These are phyloP conservation scores for Protophormia terraenovae DNA, from an alignment of 2,888 invertebrate species.

Conservation along the genomic window DNA sequence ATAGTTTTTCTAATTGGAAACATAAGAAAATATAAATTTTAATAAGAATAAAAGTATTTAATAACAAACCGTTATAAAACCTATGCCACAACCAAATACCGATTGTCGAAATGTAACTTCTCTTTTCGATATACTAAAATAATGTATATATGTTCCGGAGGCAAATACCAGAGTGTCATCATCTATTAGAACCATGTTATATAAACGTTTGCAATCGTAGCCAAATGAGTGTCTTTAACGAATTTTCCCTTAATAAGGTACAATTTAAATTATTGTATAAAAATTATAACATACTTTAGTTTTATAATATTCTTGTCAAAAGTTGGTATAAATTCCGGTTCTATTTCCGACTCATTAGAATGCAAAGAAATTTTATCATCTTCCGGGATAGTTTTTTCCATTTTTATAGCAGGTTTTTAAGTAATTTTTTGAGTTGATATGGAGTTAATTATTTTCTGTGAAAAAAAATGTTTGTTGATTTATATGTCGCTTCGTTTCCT, in stretches of 20 bases:
- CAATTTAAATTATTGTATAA: neutral
- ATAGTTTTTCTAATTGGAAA: constrained; percentile 84
- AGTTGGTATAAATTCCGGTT: constrained; percentile 67
- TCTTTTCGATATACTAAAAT: constrained; percentile 86
- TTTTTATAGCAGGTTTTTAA: constrained; percentile 41
- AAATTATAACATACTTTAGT: constrained; percentile 71
- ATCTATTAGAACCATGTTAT: constrained; percentile 90
- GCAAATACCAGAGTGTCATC: constrained; percentile 88
- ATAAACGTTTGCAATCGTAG: constrained; percentile 90
- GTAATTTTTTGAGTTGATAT: neutral
- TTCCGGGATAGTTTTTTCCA: constrained; percentile 62
- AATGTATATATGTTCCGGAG: constrained; percentile 91
- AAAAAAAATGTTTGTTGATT: constrained; percentile 57
- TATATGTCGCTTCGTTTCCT: constrained; percentile 68
- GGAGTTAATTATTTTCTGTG: constrained; percentile 24
- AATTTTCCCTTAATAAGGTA: neutral
- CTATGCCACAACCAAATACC: constrained; percentile 90
- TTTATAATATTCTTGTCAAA: constrained; percentile 73
- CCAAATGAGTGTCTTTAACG: constrained; percentile 89
- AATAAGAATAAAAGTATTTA: neutral
- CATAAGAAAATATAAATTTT: constrained; percentile 67
- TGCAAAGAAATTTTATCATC: constrained; percentile 33
- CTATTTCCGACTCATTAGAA: constrained; percentile 66
- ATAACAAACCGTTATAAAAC: constrained; percentile 85
- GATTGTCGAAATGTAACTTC: constrained; percentile 88